These are phyloP conservation scores for Aphidius colemani DNA, from an alignment of 2,888 invertebrate species.

Conservation along the genomic window DNA sequence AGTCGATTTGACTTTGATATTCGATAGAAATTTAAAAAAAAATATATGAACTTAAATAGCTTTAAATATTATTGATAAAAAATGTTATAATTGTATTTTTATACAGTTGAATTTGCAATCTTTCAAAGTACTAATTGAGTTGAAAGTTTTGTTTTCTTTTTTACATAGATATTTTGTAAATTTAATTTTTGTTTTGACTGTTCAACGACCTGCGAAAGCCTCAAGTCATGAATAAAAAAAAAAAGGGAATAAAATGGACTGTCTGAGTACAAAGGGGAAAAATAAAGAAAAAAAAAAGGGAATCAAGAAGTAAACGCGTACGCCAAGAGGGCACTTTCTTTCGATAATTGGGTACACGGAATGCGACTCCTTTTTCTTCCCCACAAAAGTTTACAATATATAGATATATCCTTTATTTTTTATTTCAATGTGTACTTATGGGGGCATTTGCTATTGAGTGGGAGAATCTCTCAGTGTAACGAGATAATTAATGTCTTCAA, in stretches of 20 bases:
- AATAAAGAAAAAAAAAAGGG: slow-evolving; percentile 10
- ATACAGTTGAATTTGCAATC: too few species aligned
- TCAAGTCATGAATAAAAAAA: neutral
- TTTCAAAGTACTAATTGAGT: too few species aligned
- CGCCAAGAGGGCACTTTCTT: slow-evolving; percentile 36
- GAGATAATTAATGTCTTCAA: slow-evolving; percentile 54
- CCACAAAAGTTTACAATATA: slow-evolving; percentile 23
- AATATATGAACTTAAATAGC: too few species aligned
- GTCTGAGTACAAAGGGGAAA: neutral
- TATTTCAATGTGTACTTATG: slow-evolving; percentile 13
- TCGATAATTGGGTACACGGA: slow-evolving; percentile 43
- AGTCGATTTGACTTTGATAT: too few species aligned
- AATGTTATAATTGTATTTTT: too few species aligned
- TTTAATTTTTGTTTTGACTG: too few species aligned
- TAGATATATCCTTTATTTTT: slow-evolving; percentile 19
- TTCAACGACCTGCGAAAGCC: too few species aligned
- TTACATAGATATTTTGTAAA: too few species aligned
- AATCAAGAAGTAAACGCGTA: slow-evolving; percentile 32
- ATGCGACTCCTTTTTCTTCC: slow-evolving; percentile 38
- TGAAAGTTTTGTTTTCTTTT: too few species aligned
- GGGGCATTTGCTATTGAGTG: slow-evolving; percentile 27
- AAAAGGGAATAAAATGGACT: slow-evolving; percentile 12
- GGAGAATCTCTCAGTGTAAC: slow-evolving; percentile 40
- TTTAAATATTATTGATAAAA: too few species aligned
- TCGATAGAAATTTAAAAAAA: too few species aligned